Evolutionary conservation across 2,797 vertebrate species (phyloP).

Genomic region (Poecilia gillii): DNA sequence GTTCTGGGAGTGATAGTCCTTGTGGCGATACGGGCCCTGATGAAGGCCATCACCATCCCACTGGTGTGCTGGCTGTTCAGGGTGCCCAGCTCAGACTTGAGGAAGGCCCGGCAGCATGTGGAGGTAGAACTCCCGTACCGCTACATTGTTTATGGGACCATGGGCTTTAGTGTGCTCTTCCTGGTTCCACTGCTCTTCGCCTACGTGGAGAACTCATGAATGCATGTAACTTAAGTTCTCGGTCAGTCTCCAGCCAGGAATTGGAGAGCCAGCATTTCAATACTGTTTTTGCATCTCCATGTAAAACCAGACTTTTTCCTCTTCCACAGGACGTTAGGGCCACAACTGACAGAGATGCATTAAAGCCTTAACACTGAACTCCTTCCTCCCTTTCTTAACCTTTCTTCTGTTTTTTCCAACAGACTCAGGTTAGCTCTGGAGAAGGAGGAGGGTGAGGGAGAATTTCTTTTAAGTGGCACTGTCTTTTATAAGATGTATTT

Average conservation of each 20-base stretch:
- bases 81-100: conserved; percentile 80
- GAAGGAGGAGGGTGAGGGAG: not conserved
- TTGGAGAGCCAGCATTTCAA: not conserved
- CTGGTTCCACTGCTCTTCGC: conserved; percentile 88
- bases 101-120: conserved; percentile 91
- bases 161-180: conserved; percentile 91
- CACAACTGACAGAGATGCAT: not conserved
- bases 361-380: conserved; percentile 18
- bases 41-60: conserved; percentile 91
- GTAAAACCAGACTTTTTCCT: not conserved
- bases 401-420: not conserved
- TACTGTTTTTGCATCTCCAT: not conserved
- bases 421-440: conserved; percentile 10
- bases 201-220: conserved; percentile 84
- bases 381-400: conserved; percentile 4
- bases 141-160: conserved; percentile 89
- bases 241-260: not conserved
- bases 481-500: not conserved
- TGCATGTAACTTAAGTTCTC: not conserved
- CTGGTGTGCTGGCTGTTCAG: conserved; percentile 84
- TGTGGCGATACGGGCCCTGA: conserved; percentile 79
- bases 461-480: not conserved
- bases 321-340: not conserved
- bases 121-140: conserved; percentile 95
- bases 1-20: conserved; percentile 86